These are phyloP conservation scores for Microtus richardsoni DNA, from an alignment of 2,113 vertebrate species.

Conservation along the genomic window DNA sequence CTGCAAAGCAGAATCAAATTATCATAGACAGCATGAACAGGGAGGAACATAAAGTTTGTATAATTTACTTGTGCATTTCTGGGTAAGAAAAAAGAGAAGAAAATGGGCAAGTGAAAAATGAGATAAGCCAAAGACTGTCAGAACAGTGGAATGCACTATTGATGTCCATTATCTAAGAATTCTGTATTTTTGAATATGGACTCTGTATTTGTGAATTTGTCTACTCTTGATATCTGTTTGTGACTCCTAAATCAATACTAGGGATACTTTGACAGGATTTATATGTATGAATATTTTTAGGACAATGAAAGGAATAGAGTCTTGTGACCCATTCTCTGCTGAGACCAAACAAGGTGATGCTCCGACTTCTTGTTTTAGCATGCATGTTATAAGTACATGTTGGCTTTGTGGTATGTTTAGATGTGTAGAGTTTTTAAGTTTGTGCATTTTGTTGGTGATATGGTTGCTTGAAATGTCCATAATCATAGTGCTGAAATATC, in stretches of 20 bases:
- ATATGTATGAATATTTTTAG: not conserved
- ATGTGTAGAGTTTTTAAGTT: not conserved
- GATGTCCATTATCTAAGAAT: not conserved
- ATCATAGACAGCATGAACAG: not conserved
- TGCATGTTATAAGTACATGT: not conserved
- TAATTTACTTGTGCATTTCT: not conserved
- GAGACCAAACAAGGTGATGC: not conserved
- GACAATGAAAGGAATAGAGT: not conserved
- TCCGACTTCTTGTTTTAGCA: not conserved
- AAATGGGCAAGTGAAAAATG: not conserved
- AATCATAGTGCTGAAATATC: not conserved
- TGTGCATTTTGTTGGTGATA: not conserved
- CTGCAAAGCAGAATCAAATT: conserved; percentile 16
- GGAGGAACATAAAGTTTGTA: not conserved
- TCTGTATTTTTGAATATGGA: not conserved
- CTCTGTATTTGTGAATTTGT: conserved; percentile 4
- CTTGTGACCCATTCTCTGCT: not conserved
- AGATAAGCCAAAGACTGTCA: not conserved
- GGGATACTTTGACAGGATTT: not conserved
- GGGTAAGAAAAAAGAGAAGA: not conserved
- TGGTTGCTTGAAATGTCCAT: not conserved
- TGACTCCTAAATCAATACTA: not conserved
- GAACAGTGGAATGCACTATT: not conserved
- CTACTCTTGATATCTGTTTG: not conserved
- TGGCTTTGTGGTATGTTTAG: not conserved